Evolutionary conservation across 2,797 vertebrate genomes (phyloP).

Genomic region (Micrastur ruficollis): DNA sequence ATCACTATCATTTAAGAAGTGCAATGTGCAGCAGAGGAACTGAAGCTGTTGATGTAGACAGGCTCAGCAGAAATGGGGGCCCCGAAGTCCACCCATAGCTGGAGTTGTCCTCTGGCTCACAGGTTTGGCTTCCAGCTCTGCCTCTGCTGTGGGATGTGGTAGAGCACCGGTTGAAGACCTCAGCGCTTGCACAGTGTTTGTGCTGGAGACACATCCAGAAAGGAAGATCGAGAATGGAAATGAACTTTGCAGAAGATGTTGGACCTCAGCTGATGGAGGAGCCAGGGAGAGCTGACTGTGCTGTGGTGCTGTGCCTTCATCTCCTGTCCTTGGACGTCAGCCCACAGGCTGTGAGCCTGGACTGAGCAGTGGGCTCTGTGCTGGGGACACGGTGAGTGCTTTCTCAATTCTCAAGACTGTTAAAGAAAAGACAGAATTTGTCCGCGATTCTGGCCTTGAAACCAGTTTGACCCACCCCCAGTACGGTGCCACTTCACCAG

Average conservation of each 20-base stretch:
- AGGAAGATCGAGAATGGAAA: not conserved
- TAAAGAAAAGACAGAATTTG: not conserved
- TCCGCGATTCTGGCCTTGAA: not conserved
- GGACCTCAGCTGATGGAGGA: not conserved
- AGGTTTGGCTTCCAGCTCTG: not conserved
- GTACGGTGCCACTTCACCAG: not conserved
- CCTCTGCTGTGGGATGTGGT: not conserved
- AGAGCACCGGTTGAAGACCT: not conserved
- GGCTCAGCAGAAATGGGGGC: not conserved
- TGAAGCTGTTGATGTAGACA: not conserved
- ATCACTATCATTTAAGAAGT: not conserved
- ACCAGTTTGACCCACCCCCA: not conserved
- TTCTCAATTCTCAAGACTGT: no score
- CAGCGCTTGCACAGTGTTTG: not conserved
- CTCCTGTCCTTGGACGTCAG: fast-evolving
- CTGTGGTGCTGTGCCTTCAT: not conserved
- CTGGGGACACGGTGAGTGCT: not conserved
- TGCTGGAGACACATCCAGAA: not conserved
- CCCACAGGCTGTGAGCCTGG: not conserved
- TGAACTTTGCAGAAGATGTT: not conserved
- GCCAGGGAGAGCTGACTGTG: not conserved
- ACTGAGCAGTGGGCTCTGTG: not conserved
- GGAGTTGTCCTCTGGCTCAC: not conserved
- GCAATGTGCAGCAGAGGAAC: not conserved
- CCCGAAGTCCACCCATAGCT: not conserved